Percentiles rank a stretch among this genome's conserved stretches.
Conservation (phyloP, 2,888 invertebrate species). For the Isoperla grammatica region DNA sequence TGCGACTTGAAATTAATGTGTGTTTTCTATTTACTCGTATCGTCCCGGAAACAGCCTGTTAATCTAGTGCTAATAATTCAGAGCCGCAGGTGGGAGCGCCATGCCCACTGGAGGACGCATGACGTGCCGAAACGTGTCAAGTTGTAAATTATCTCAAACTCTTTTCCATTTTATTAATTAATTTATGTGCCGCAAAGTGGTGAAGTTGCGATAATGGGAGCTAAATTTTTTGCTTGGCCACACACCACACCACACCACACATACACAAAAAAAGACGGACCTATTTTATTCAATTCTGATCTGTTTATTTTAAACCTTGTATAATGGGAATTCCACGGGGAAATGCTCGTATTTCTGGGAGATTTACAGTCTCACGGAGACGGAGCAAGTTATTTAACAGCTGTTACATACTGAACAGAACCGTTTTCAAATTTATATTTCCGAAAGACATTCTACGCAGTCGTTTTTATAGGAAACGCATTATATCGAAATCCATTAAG, state of each 20-base stretch:
- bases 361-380: slow-evolving; percentile 6
- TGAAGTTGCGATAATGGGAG: neutral
- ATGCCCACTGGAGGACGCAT: too few relatives aligned
- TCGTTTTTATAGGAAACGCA: slow-evolving; percentile 19
- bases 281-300: slow-evolving; percentile 14
- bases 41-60: too few relatives aligned
- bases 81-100: too few relatives aligned
- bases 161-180: neutral
- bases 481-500: slow-evolving; percentile 19
- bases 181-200: slow-evolving; percentile 11
- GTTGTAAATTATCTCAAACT: neutral
- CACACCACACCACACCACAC: neutral
- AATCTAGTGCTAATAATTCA: too few relatives aligned
- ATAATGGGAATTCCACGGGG: slow-evolving; percentile 14
- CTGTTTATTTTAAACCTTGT: slow-evolving; percentile 14
- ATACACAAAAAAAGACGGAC: neutral
- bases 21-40: too few relatives aligned
- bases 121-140: too few relatives aligned
- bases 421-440: slow-evolving; percentile 14
- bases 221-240: neutral
- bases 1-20: too few relatives aligned
- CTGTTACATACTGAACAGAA: slow-evolving; percentile 11
- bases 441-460: slow-evolving; percentile 5
- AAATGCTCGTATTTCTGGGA: slow-evolving; percentile 9
- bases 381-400: slow-evolving; percentile 12